Conservation (phyloP, 1,140 invertebrate genomes). For the Agrilus planipennis region DNA sequence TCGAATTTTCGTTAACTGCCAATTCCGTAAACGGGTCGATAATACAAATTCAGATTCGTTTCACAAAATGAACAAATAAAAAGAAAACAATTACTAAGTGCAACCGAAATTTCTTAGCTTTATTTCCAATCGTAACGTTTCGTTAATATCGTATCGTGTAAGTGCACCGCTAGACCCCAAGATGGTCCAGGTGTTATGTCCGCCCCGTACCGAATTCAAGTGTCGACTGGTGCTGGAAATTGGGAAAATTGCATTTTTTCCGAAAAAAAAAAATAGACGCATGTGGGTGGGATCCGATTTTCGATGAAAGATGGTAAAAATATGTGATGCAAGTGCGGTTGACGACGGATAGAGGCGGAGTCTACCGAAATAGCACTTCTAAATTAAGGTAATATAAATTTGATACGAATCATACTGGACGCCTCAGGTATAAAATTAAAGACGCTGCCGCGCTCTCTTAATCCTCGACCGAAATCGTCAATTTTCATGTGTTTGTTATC, state of each 20-base stretch:
- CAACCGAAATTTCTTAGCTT: too few relatives aligned
- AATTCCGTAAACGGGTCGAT: too few relatives aligned
- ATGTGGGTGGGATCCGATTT: conserved; percentile 8
- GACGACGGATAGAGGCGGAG: conserved; percentile 24
- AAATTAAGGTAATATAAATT: conserved; percentile 6
- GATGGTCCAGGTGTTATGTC: conserved; percentile 1
- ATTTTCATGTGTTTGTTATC: too few relatives aligned
- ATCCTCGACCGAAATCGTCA: too few relatives aligned
- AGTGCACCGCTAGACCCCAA: neutral
- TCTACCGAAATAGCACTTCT: conserved; percentile 6
- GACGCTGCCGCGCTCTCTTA: too few relatives aligned
- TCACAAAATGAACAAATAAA: too few relatives aligned
- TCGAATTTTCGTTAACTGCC: conserved; percentile 6
- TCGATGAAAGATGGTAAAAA: conserved; percentile 31
- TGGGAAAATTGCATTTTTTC: conserved; percentile 1
- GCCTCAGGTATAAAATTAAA: too few relatives aligned
- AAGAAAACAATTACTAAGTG: too few relatives aligned
- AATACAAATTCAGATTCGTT: too few relatives aligned
- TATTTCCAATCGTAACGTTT: too few relatives aligned
- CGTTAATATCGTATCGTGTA: too few relatives aligned
- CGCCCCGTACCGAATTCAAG: conserved; percentile 5
- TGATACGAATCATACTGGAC: conserved; percentile 4
- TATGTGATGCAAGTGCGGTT: conserved; percentile 24
- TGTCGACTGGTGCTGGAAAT: conserved; percentile 3
- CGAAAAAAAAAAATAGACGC: conserved; percentile 2